Conservation (phyloP, 2,113 vertebrate species). For the Setophaga kirtlandii region DNA sequence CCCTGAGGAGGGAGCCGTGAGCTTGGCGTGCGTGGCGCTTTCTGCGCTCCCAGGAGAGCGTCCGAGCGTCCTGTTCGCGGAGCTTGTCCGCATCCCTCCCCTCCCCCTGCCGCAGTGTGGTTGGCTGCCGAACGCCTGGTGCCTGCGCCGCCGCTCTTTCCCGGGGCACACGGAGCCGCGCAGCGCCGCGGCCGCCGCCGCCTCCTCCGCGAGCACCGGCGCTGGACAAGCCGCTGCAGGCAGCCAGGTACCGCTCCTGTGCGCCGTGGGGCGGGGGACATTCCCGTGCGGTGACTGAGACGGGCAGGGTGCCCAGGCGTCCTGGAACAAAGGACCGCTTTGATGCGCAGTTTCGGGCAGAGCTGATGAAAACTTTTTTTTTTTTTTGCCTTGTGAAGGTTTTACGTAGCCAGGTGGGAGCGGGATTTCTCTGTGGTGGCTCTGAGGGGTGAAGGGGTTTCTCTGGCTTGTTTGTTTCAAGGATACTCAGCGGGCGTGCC, state of each 20-base stretch:
- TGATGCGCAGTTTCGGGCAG: background rate
- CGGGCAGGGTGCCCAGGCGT: background rate
- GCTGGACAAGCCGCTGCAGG: conserved; percentile 36
- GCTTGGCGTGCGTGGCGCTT: background rate
- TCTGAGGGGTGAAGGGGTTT: background rate
- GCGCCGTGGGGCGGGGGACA: background rate
- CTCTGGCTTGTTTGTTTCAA: background rate
- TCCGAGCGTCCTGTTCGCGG: background rate
- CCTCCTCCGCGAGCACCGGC: background rate
- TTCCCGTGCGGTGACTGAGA: conserved; percentile 6
- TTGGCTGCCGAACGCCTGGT: conserved; percentile 34
- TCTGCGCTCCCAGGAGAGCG: background rate
- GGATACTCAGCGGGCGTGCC: conserved; percentile 16
- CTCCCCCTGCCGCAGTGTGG: conserved; percentile 51
- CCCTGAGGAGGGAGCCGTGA: background rate
- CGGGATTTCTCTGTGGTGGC: background rate
- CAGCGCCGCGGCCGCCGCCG: background rate
- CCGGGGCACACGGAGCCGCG: background rate
- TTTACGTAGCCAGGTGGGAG: background rate
- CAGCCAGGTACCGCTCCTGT: conserved; percentile 32
- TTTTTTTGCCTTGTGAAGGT: background rate
- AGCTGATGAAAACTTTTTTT: background rate
- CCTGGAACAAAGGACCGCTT: conserved; percentile 38
- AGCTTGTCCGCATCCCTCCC: conserved; percentile 34
- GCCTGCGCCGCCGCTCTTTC: background rate